Conservation (phyloP, 2,888 invertebrate species). For the Liposcelis brunnea region DNA sequence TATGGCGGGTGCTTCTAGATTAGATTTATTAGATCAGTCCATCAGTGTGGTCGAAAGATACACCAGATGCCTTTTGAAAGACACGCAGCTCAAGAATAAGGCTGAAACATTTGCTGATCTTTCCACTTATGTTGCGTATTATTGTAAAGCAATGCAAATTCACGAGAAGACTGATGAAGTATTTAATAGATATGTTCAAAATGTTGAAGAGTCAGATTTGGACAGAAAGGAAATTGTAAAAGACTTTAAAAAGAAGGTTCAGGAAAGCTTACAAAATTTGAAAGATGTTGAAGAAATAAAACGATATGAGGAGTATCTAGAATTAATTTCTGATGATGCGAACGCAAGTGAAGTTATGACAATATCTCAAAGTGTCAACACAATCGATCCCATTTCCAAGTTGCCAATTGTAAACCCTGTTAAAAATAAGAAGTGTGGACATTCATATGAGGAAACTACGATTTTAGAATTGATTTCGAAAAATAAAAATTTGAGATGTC, state of each 20-base stretch:
- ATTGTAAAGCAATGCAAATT: no score
- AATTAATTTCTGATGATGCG: background rate
- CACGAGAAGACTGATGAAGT: no score
- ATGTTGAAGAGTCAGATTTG: no score
- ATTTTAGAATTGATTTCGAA: background rate
- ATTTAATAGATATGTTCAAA: no score
- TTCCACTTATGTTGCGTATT: no score
- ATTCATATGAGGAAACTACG: slow-evolving; percentile 3
- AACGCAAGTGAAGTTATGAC: background rate
- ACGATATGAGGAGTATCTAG: background rate
- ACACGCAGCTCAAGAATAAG: no score
- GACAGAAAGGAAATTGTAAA: no score
- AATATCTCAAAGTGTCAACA: background rate
- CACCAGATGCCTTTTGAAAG: no score
- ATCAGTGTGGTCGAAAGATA: background rate
- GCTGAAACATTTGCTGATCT: no score
- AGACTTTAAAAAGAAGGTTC: background rate
- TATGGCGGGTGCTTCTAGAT: no score
- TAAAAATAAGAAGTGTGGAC: slow-evolving; percentile 5
- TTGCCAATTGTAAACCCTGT: background rate
- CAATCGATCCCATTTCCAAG: slow-evolving; percentile 4
- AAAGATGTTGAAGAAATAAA: background rate
- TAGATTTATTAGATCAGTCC: background rate
- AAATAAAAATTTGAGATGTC: background rate
- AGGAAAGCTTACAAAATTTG: background rate